phyloP scores from a whole-genome alignment of 2,113 vertebrate species.

The Ursus arctos region DNA sequence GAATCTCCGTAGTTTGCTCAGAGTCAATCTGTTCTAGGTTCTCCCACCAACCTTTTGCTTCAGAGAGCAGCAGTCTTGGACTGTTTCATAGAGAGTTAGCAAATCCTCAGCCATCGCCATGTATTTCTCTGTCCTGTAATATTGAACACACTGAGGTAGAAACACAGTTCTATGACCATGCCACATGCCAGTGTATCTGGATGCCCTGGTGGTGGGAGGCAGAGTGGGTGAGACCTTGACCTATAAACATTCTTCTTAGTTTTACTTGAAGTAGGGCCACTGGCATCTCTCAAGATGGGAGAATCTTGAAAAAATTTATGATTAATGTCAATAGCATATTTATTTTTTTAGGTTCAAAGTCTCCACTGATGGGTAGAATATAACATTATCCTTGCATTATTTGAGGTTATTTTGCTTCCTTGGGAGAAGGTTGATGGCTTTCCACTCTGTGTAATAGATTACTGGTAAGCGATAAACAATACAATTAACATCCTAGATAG shows the following conservation, averaged over 20 bases:
- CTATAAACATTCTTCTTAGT: not conserved
- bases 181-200: not conserved
- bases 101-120: not conserved
- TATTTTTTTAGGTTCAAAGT: constrained; percentile 48
- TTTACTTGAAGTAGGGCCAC: not conserved
- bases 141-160: not conserved
- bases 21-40: not conserved
- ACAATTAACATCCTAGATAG: not conserved
- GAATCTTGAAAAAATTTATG: not conserved
- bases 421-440: not conserved
- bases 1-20: not conserved
- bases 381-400: not conserved
- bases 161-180: not conserved
- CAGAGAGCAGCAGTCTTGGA: not conserved
- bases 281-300: not conserved
- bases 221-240: too few species aligned
- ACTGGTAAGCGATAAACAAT: not conserved
- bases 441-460: not conserved
- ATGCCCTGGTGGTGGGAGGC: not conserved
- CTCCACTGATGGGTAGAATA: not conserved
- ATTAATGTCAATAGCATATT: not conserved
- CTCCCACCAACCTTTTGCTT: not conserved
- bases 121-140: not conserved
- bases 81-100: not conserved
- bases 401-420: constrained; percentile 29